Conservation (phyloP, 92 coral and sea anemone species). For the Hydrozoanthus gracilis region DNA sequence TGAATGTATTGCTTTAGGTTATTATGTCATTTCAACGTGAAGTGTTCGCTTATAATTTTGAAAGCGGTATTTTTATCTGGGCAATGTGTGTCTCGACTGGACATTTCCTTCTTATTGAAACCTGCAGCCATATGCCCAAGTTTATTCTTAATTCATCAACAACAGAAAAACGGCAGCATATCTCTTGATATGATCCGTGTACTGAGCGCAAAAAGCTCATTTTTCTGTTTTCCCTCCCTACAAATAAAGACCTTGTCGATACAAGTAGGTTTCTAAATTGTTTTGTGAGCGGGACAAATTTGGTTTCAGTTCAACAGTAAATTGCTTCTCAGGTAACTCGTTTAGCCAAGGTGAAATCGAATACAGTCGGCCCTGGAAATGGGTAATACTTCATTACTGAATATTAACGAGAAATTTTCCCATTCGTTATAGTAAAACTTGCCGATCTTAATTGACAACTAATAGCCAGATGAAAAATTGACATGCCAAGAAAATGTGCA, state of each 20-base stretch:
- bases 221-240: background rate
- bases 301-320: background rate
- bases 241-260: background rate
- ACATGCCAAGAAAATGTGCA: background rate
- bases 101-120: background rate
- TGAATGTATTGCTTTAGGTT: constrained; percentile 1
- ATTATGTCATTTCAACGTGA: constrained; percentile 2
- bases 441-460: constrained; percentile 13
- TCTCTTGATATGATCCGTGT: constrained; percentile 24
- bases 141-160: background rate
- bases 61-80: background rate
- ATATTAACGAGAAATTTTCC: background rate
- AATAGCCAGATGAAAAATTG: background rate
- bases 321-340: background rate
- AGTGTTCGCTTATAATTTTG: constrained; percentile 6
- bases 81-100: background rate
- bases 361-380: background rate
- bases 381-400: background rate
- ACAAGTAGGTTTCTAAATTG: background rate
- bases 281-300: background rate
- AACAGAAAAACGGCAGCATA: background rate
- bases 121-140: constrained; percentile 3
- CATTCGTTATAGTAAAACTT: background rate
- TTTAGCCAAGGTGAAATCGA: constrained; percentile 5
- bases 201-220: background rate